Percentiles rank a stretch among this genome's conserved stretches.
Evolutionary conservation across 2,797 vertebrate species (phyloP).

Genomic region (Petrocephalus schoutedeni): DNA sequence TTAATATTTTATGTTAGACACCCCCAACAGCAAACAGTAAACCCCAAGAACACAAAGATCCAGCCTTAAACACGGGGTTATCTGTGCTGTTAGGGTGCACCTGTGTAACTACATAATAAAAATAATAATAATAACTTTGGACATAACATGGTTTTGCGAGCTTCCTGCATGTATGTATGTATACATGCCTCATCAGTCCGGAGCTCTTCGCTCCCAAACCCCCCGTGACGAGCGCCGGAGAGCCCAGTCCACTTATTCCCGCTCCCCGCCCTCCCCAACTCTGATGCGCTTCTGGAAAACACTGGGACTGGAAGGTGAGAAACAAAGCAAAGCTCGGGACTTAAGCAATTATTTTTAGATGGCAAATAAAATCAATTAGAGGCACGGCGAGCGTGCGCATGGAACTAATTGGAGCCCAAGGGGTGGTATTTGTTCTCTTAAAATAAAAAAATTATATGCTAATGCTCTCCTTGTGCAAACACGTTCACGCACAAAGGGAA

Average conservation of each 20-base stretch:
- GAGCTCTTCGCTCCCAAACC: neutral
- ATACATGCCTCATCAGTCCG: neutral
- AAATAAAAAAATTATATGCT: constrained; percentile 64
- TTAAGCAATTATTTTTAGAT: constrained; percentile 35
- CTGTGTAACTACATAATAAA: neutral
- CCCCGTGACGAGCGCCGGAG: neutral
- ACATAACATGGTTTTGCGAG: neutral
- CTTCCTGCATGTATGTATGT: neutral
- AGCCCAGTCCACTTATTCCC: neutral
- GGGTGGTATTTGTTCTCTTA: constrained; percentile 75
- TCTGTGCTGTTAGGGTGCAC: neutral
- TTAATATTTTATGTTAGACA: constrained; percentile 20
- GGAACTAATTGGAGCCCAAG: constrained; percentile 77
- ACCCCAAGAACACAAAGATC: neutral
- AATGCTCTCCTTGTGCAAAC: constrained; percentile 60
- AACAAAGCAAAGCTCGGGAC: constrained; percentile 19
- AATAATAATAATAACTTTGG: constrained; percentile 5
- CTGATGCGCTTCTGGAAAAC: neutral
- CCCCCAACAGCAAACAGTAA: neutral
- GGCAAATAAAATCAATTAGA: constrained; percentile 48
- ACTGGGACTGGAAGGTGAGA: constrained; percentile 8
- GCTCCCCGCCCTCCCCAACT: neutral
- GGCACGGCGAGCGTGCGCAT: constrained; percentile 64
- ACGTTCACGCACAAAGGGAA: constrained; percentile 49
- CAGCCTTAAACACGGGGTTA: neutral